A percentile compares a stretch with the other conserved stretches of the same genome.
phyloP scores from a whole-genome alignment of 2,797 vertebrate genomes.

The Enteromius unitaeniatus region DNA sequence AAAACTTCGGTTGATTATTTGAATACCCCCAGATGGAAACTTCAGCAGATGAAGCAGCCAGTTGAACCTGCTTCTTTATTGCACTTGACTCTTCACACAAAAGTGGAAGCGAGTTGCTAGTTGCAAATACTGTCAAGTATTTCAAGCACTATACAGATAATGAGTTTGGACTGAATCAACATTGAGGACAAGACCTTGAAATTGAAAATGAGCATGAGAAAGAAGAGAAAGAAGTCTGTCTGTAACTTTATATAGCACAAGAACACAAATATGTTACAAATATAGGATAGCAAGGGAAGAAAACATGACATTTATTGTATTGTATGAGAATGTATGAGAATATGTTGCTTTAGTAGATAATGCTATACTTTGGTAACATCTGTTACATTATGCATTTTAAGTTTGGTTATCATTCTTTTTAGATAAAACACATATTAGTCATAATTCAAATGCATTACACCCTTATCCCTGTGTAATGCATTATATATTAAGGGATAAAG shows the following conservation, averaged over 20 bases:
- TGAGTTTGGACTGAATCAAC: slow-evolving; percentile 11
- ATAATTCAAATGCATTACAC: background rate
- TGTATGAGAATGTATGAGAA: background rate
- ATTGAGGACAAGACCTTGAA: slow-evolving; percentile 6
- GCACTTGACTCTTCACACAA: slow-evolving; percentile 1
- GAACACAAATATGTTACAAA: background rate
- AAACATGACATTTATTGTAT: background rate
- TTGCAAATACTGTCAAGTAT: slow-evolving; percentile 12
- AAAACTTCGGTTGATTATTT: background rate
- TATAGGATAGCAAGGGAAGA: background rate
- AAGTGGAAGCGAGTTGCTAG: background rate
- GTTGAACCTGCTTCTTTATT: slow-evolving; percentile 12
- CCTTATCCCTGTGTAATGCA: background rate
- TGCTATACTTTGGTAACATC: no score
- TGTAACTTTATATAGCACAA: background rate
- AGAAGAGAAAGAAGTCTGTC: background rate
- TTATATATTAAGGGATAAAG: background rate
- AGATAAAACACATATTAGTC: background rate
- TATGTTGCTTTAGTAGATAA: no score
- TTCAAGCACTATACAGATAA: slow-evolving; percentile 10
- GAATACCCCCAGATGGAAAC: background rate
- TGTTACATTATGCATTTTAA: background rate
- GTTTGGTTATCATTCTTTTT: background rate
- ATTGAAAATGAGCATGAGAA: background rate
- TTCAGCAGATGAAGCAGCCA: background rate